phyloP scores from a whole-genome alignment of 2,797 vertebrate species.

The Enteromius radiatus region DNA sequence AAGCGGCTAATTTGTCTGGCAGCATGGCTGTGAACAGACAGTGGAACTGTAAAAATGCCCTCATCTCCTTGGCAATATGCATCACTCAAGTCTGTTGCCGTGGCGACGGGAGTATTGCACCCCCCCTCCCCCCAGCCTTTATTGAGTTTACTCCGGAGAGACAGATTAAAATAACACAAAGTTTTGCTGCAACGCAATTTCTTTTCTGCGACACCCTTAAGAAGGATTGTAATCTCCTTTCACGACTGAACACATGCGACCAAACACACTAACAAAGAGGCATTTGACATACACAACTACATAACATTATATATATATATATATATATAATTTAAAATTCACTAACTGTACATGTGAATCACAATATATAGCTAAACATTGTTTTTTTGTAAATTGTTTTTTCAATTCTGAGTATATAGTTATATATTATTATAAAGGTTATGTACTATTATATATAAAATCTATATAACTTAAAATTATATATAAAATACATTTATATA shows the following conservation, averaged over 20 bases:
- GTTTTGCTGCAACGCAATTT: constrained; percentile 44
- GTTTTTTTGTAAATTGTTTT: not conserved
- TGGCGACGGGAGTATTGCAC: constrained; percentile 74
- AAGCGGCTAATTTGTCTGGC: constrained; percentile 50
- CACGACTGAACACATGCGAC: not conserved
- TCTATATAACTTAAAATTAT: too few relatives aligned
- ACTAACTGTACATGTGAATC: not conserved
- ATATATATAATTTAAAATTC: not conserved
- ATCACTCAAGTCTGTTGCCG: constrained; percentile 78
- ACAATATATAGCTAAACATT: not conserved
- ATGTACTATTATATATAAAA: too few relatives aligned
- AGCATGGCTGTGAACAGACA: constrained; percentile 61
- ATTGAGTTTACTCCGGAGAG: constrained; percentile 74
- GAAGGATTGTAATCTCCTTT: not conserved
- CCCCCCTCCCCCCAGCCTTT: constrained; percentile 69
- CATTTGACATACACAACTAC: constrained; percentile 4
- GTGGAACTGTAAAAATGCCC: constrained; percentile 49
- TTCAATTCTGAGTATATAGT: not conserved
- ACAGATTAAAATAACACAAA: constrained; percentile 55
- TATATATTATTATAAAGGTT: not conserved
- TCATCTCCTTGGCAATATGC: constrained; percentile 71
- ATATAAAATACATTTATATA: too few relatives aligned
- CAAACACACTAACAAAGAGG: not conserved
- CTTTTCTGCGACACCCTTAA: constrained; percentile 27
- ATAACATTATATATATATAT: not conserved